phyloP scores from a whole-genome alignment of 2,888 invertebrate species.

The Imbricaverruca yamaguchii region DNA sequence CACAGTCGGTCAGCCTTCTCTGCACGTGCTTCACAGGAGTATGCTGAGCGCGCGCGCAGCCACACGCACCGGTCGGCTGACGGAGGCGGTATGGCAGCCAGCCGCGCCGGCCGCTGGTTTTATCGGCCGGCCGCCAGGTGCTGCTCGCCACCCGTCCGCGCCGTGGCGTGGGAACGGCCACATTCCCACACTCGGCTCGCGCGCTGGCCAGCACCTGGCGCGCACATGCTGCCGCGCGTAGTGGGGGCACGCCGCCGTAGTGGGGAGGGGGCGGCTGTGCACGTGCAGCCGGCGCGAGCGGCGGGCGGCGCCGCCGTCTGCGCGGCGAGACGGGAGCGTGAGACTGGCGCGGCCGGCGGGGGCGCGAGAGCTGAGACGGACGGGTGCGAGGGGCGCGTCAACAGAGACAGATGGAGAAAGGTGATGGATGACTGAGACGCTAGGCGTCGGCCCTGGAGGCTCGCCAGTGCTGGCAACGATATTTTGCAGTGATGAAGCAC shows the following conservation, averaged over 20 bases:
- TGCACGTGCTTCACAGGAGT: not conserved
- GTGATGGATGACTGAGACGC: no score
- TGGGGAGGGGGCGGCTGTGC: not conserved
- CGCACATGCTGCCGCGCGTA: slow-evolving; percentile 2
- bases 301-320: not conserved
- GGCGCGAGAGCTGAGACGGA: no score
- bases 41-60: not conserved
- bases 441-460: no score
- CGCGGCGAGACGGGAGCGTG: no score
- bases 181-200: slow-evolving; percentile 7
- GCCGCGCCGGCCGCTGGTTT: not conserved
- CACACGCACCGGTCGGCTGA: not conserved
- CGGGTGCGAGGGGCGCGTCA: no score
- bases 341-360: no score
- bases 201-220: slow-evolving; percentile 14
- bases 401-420: no score
- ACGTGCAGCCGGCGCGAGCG: not conserved
- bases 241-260: not conserved
- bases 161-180: not conserved
- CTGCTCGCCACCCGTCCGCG: not conserved
- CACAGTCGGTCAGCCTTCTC: not conserved
- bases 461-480: no score
- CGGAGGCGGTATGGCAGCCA: not conserved
- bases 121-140: not conserved
- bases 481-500: no score